Evolutionary conservation across 2,113 vertebrate genomes (phyloP), one percentile per base, ranked within the genome.

Genomic region (Passer montanus): DNA sequence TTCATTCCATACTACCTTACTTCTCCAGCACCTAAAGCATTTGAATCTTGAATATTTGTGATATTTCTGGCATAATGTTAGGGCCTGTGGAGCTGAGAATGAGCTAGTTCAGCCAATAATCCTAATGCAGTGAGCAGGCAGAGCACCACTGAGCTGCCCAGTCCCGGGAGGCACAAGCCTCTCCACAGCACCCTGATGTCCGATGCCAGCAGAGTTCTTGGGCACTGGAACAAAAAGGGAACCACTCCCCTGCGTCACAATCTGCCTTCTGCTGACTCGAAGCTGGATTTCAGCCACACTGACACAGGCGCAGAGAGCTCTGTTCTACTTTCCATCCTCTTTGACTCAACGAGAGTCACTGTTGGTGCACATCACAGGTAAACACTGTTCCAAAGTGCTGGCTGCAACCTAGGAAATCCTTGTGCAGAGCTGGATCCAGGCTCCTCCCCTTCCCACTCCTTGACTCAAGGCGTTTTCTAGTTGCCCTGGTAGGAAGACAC

Each of bases 181-280:
- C 35, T 15, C n/a, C 27, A 10, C 31, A 49, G 62, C 1, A 0
- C 58, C n/a, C 55, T 0, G 1, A 10, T 1, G 2, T 2, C 4
- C 3, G 11, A 13, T 75, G 33, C 18, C 5, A 59, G 60, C 62
- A 47, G 26, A 63, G 49, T 26, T n/a, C 59, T 16, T 9, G 67
- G 60, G 28, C 78, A 35, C 43, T 10, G 50, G 66, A 67, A 50
- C 44, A 20, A 2, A 37, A 37, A 23, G 24, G 22, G 23, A 84
- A 76, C 24, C 68, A 3, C 73, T 58, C 11, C 39, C 21, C 22
- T 1, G 1, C 2, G 31, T 15, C 27, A 2, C n/a, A 19, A n/a
- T 31, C 62, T 53, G 47, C 13, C 62, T 62, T 58, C 56, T 53
- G 56, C 16, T 35, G 50, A 17, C 80, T 31, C 5, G 3, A 66